phyloP scores from a whole-genome alignment of 2,113 vertebrate genomes.

The Psephotus haematonotus region DNA sequence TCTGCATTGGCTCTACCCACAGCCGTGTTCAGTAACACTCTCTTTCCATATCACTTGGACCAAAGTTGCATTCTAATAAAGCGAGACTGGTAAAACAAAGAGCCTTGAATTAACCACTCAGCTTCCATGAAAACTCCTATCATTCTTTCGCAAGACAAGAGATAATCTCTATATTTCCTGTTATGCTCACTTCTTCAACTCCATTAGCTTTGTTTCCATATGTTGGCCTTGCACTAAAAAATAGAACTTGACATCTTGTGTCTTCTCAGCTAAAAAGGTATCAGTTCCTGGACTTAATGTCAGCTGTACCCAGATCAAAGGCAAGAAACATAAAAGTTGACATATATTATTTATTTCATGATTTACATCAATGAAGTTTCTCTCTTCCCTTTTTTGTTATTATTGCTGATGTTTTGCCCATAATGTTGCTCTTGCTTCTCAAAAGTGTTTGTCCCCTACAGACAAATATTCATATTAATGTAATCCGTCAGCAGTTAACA shows the following conservation, averaged over 20 bases:
- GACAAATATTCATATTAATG: conserved; percentile 42
- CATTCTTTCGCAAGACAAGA: background rate
- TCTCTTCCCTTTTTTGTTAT: conserved; percentile 33
- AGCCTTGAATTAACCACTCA: background rate
- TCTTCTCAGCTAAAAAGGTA: conserved; percentile 68
- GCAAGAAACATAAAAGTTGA: conserved; percentile 69
- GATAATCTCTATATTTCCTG: background rate
- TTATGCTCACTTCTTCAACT: conserved; percentile 6
- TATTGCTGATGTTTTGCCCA: conserved; percentile 64
- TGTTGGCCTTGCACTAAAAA: conserved; percentile 60
- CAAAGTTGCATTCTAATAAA: conserved; percentile 1
- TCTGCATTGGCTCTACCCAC: background rate
- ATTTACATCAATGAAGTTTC: conserved; percentile 58
- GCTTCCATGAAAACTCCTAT: background rate
- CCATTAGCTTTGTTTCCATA: conserved; percentile 31
- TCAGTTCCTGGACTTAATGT: conserved; percentile 61
- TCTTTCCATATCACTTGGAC: background rate
- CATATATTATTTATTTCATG: conserved; percentile 74
- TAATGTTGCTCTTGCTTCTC: conserved; percentile 11
- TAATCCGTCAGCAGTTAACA: conserved; percentile 38
- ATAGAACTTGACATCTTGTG: conserved; percentile 49
- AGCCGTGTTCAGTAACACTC: background rate
- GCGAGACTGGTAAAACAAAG: background rate
- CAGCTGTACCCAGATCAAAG: conserved; percentile 67
- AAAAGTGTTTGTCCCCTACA: conserved; percentile 51